These are phyloP conservation scores for Centropristis striata DNA, from an alignment of 2,113 vertebrate species.

Conservation along the genomic window DNA sequence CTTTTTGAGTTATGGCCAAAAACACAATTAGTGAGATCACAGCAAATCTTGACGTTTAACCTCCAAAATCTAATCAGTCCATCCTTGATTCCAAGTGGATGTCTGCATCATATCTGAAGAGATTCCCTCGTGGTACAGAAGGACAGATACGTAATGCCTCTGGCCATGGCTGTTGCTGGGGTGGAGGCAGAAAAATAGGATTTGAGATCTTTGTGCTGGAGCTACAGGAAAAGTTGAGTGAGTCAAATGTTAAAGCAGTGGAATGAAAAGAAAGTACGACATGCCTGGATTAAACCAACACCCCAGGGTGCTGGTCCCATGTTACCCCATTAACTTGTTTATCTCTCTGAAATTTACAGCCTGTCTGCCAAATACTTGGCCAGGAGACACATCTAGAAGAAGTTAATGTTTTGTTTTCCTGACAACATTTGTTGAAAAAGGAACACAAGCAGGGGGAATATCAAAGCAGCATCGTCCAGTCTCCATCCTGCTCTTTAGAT, in stretches of 20 bases:
- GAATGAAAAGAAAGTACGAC: slow-evolving; percentile 15
- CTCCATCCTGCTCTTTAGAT: neutral
- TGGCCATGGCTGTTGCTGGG: no score
- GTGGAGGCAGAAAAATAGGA: neutral
- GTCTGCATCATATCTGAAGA: no score
- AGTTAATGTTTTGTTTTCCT: slow-evolving; percentile 8
- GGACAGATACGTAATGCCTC: no score
- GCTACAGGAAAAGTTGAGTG: neutral
- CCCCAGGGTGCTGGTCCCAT: slow-evolving; percentile 22
- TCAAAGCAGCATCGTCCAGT: neutral
- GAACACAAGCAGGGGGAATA: neutral
- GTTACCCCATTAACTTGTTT: slow-evolving; percentile 60
- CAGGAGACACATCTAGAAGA: slow-evolving; percentile 16
- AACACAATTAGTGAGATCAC: no score
- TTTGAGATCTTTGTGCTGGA: neutral
- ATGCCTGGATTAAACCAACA: slow-evolving; percentile 25
- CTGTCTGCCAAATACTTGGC: slow-evolving; percentile 21
- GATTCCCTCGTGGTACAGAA: no score
- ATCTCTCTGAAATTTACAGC: slow-evolving; percentile 34
- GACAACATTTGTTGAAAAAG: neutral
- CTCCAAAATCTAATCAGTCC: no score
- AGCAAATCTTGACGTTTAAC: no score
- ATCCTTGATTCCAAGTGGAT: no score
- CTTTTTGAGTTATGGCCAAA: no score
- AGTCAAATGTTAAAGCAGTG: slow-evolving; percentile 27